These are phyloP conservation scores for Campylorhamphus procurvoides DNA, from an alignment of 2,113 vertebrate species.

Conservation along the genomic window DNA sequence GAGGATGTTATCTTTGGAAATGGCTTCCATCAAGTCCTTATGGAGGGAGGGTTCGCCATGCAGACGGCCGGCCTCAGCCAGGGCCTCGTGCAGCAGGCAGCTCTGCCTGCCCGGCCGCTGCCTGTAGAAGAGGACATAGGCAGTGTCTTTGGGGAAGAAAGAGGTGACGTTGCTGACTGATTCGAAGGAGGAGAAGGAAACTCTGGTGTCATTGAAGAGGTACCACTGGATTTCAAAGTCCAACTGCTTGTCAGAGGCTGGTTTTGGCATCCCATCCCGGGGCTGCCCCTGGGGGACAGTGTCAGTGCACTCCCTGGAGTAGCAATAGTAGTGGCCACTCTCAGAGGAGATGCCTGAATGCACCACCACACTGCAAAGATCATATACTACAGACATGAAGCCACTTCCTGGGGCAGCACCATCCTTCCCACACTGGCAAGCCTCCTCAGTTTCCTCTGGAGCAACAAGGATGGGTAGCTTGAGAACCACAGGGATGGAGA, in stretches of 20 bases:
- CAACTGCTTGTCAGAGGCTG: not conserved
- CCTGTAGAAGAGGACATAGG: slow-evolving; percentile 82
- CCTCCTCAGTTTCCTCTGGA: slow-evolving; percentile 11
- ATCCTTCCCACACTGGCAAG: not conserved
- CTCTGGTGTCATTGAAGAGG: slow-evolving; percentile 84
- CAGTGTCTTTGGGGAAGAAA: slow-evolving; percentile 85
- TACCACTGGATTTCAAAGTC: slow-evolving; percentile 81
- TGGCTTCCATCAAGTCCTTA: slow-evolving; percentile 84
- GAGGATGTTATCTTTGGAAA: slow-evolving; percentile 83
- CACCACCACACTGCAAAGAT: slow-evolving; percentile 82
- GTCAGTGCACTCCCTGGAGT: slow-evolving; percentile 76
- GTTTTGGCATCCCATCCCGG: not conserved
- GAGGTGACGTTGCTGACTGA: slow-evolving; percentile 82
- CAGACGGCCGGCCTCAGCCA: not conserved
- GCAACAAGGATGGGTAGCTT: slow-evolving; percentile 72
- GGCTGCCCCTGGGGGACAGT: fast-evolving
- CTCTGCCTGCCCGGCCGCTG: slow-evolving; percentile 47
- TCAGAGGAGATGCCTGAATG: slow-evolving; percentile 83
- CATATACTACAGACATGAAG: slow-evolving; percentile 69
- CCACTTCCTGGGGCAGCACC: not conserved
- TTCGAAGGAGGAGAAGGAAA: slow-evolving; percentile 84
- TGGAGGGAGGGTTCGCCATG: slow-evolving; percentile 67
- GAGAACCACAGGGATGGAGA: slow-evolving; percentile 77
- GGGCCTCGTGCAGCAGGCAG: not conserved
- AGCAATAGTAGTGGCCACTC: slow-evolving; percentile 86